Conservation (phyloP, 2,113 vertebrate genomes). For the Ptilorrhoa leucosticta region DNA sequence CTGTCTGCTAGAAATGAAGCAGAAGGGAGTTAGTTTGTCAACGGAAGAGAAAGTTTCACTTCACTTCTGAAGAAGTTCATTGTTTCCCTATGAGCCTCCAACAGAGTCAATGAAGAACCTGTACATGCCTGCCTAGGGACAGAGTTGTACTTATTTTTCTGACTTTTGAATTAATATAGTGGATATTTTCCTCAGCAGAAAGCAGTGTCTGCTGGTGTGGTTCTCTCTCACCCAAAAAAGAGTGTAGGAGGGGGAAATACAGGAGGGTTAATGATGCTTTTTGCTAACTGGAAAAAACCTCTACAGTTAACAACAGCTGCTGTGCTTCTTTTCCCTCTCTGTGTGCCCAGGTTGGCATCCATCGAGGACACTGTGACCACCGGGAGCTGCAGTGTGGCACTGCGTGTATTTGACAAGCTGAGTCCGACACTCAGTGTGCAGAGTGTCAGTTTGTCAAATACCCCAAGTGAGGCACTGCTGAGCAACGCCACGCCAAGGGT, state of each 20-base stretch:
- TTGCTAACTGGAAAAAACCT: background rate
- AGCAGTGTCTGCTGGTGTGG: background rate
- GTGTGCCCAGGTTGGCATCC: background rate
- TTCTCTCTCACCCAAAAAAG: background rate
- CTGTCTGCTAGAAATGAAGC: background rate
- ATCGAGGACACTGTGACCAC: background rate
- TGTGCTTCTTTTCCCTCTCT: background rate
- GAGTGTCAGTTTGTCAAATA: slow-evolving; percentile 99
- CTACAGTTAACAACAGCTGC: background rate
- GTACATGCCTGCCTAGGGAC: no score
- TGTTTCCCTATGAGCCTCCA: background rate
- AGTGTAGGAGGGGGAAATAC: fast-evolving
- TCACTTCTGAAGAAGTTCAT: background rate
- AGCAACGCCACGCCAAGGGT: background rate
- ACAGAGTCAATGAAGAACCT: background rate
- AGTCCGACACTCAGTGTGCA: slow-evolving; percentile 88
- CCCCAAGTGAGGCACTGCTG: slow-evolving; percentile 90
- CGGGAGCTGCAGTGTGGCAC: slow-evolving; percentile 74
- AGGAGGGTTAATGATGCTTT: background rate
- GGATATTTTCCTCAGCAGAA: background rate
- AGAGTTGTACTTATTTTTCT: background rate
- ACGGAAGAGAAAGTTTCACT: background rate
- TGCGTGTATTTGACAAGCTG: slow-evolving; percentile 99
- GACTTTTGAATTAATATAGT: background rate
- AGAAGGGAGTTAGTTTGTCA: background rate